Base-by-base conservation (phyloP, 2,888 invertebrate genomes). In the Liposcelis brunnea region DNA sequence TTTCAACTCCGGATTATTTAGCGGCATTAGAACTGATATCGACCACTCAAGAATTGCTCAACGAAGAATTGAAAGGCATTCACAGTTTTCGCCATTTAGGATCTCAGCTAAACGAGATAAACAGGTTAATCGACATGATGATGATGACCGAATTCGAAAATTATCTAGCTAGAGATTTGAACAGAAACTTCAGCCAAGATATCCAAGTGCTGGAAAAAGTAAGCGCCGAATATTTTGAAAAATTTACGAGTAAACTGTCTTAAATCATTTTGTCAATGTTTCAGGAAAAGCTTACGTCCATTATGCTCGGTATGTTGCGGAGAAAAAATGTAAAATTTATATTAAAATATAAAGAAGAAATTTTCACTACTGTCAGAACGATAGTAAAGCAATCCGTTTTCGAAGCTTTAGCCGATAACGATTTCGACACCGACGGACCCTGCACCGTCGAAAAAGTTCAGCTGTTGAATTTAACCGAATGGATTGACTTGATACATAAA, bases 1-100 rank as follows among this genome's bases (percentile, higher is more conserved):
- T 98, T 37, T 89, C 93, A 49, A 90, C 90, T 8, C 90, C 89
- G 50, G 97, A 98, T 64, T 98, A 93, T 70, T 93, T 94, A 32
- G 94, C 90, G 34, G 97, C 97, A 1, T 69, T 98, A 49, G 97
- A 98, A 66, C 73, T 98, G 49, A 98, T 98, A 54, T 80, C 86
- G 52, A 93, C 93, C 2, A 94, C 97, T 2, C 91, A 95, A 64
- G 93, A 91, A 63, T 86, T 95, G 46, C 70, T 98, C 31, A 74
- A 79, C 8, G 84, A 85, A 54, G 89, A 91, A 59, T 69, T 98
- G 36, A 80, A 85, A 50, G 94, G 94, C 12, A 77, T 98, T 42
- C 87, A 90, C 56, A 87, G 95, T 59, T 89, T 98, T 57, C 68
- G 95, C 54, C 93, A 98, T 67, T 68, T 98, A 49, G 86, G 93